A percentile compares a stretch with the other conserved stretches of the same genome.
Evolutionary conservation across 2,888 invertebrate genomes (phyloP).

Genomic region (Temnothorax ravouxi): DNA sequence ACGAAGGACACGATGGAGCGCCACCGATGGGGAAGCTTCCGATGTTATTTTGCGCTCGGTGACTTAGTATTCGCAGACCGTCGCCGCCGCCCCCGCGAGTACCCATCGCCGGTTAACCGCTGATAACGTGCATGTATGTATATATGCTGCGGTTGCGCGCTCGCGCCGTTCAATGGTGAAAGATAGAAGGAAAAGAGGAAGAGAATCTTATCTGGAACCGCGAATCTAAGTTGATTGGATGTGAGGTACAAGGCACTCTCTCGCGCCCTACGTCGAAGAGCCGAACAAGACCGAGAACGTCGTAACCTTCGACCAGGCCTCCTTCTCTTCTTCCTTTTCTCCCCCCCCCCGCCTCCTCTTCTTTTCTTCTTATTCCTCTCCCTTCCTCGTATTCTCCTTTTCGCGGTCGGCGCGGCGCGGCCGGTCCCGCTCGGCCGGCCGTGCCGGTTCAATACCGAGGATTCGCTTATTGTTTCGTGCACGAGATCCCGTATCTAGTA

Average conservation of each 20-base stretch:
- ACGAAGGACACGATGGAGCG: constrained; percentile 70
- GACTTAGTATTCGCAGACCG: constrained; percentile 78
- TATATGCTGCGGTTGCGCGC: constrained; percentile 26
- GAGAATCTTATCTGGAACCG: constrained; percentile 81
- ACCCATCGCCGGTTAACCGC: constrained; percentile 72
- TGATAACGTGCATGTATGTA: constrained; percentile 54
- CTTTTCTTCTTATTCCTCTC: constrained; percentile 16
- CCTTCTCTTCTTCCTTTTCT: constrained; percentile 23
- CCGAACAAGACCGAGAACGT: constrained; percentile 75
- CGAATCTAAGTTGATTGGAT: constrained; percentile 85
- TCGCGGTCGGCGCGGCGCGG: neutral
- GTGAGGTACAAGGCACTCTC: constrained; percentile 84
- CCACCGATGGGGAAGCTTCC: constrained; percentile 63
- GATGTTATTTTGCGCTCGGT: constrained; percentile 77
- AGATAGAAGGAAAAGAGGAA: constrained; percentile 50
- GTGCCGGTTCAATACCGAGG: constrained; percentile 50
- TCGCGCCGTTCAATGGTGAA: constrained; percentile 57
- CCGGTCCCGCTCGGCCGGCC: constrained; percentile 16
- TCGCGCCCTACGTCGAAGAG: constrained; percentile 79
- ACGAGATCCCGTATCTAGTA: constrained; percentile 54
- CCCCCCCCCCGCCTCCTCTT: neutral
- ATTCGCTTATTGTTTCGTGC: constrained; percentile 58
- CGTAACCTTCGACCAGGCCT: constrained; percentile 75
- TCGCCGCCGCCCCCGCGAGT: constrained; percentile 78
- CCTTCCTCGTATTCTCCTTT: constrained; percentile 25